A percentile compares a stretch with the other conserved stretches of the same genome.
Evolutionary conservation across 2,888 invertebrate genomes (phyloP).

Genomic region (Pegoplata infirma): DNA sequence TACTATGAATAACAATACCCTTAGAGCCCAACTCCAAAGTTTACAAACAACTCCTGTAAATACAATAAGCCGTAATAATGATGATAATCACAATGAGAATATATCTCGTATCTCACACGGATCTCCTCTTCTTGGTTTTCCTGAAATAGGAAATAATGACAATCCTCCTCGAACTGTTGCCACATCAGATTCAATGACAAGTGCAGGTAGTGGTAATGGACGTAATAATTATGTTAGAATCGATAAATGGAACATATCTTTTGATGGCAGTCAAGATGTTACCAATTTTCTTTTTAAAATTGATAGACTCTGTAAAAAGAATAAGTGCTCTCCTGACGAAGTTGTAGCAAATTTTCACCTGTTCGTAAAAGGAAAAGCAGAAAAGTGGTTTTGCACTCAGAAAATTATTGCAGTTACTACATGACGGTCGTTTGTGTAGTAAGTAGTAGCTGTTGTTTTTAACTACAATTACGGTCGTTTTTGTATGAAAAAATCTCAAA

Average conservation of each 20-base stretch:
- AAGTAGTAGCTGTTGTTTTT: no score
- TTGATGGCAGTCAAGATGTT: background rate
- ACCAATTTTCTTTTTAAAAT: conserved; percentile 17
- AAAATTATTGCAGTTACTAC: no score
- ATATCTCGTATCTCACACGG: background rate
- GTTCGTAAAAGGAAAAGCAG: conserved; percentile 24
- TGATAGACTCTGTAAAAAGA: background rate
- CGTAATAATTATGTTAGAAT: background rate
- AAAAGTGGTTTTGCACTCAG: conserved; percentile 36
- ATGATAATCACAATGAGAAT: background rate
- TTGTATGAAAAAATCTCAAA: no score
- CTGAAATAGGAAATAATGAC: background rate
- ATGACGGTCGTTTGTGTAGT: no score
- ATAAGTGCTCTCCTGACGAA: background rate
- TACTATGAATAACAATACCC: background rate
- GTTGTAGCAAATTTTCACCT: conserved; percentile 17
- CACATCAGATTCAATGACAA: background rate
- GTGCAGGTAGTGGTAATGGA: background rate
- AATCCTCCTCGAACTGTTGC: background rate
- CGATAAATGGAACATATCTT: background rate
- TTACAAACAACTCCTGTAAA: background rate
- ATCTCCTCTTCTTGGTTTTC: background rate
- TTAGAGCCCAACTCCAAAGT: background rate
- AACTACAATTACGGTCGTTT: no score
- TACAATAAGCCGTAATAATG: background rate